Base-by-base conservation (phyloP, 92 coral and sea anemone species). In the Muricea muricata region DNA sequence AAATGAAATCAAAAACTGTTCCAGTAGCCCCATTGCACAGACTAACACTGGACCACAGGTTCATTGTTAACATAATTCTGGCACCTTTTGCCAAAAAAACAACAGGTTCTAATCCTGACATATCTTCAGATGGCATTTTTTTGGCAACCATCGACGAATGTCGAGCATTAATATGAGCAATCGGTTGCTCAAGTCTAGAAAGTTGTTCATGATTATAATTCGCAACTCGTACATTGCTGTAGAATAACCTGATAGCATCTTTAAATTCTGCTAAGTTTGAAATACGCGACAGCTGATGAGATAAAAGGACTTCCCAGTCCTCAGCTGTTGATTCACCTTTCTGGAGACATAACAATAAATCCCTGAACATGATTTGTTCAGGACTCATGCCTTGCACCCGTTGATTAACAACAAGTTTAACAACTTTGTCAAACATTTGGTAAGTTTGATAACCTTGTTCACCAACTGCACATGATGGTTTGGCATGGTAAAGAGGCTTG, bases 261-360 rank as follows among this genome's bases (percentile, higher is more conserved):
- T 72, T 21, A 72, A 72, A 72, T 35, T 72, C 78, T 1, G 24
- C 13, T 32, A 75, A 28, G 32, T 52, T 54, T 12, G 56, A 14
- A 24, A 75, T 28, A 0, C 18, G 12, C 23, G 81, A 46, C 3
- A 67, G 81, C 18, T 84, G 83, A 32, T 76, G 72, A 63, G 86
- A 30, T 32, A 69, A 48, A 47, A 84, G 81, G 32, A 84, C 41
- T 66, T 84, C 45, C 88, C 88, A 84, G 88, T 84, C 82, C 41
- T 84, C 88, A 61, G 63, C 75, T 58, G 83, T 84, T 74, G 88
- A 84, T 45, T 84, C 75, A 74, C 73, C 76, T 60, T 84, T 84
- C 67, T 80, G 79, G 47, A 82, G 75, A 42, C 69, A 28, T 57
- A 79, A 75, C 65, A 84, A 80, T 55, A 84, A 84, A 84, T 84